Base-by-base conservation (phyloP, 1,140 invertebrate species). In the Drosophila micromelanica region DNA sequence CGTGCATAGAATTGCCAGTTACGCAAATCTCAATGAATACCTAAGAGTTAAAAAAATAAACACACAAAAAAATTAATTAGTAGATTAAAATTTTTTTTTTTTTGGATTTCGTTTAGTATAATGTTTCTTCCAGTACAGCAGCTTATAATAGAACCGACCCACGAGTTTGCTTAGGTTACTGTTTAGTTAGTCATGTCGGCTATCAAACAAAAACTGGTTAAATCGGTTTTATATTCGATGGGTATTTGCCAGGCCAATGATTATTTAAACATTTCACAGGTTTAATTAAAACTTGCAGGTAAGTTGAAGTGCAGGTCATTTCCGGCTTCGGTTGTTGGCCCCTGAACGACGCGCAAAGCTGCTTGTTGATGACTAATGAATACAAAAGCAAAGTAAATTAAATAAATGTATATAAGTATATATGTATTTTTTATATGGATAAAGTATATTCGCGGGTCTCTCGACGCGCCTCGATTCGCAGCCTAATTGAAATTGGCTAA, bases 401-500 rank as follows among this genome's bases (percentile, higher is more conserved):
- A 3, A 45, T 20, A 49, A 17, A 48, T 1, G n/a, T 57, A 68
- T 35, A 38, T 46, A 46, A 48, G 11, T 7, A 42, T 27, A 3
- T 49, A 27, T 23, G 20, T 23, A 23, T 3, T 23, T 23, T 23
- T 23, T 23, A 3, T 23, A 23, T 23, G 20, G 20, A 23, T 43
- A 51, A 57, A 63, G 15, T 35, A 30, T 38, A 38, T 37, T 32
- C 45, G 27, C 30, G 37, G 15, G 23, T 23, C 32, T 43, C 43
- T 45, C 48, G 15, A 63, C 42, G 51, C 62, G 45, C 49, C 35
- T 54, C 48, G 49, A 63, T 45, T 46, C 59, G 60, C 43, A 42
- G 69, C 45, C 70, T 87, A 87, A 87, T 87, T 87, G 82, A 87
- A 87, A 79, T 82, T 82, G 76, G 57, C 43, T 27, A 20, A 62